These are phyloP conservation scores for Lamprologus lemairii DNA, from an alignment of 2,113 vertebrate species.

Conservation along the genomic window DNA sequence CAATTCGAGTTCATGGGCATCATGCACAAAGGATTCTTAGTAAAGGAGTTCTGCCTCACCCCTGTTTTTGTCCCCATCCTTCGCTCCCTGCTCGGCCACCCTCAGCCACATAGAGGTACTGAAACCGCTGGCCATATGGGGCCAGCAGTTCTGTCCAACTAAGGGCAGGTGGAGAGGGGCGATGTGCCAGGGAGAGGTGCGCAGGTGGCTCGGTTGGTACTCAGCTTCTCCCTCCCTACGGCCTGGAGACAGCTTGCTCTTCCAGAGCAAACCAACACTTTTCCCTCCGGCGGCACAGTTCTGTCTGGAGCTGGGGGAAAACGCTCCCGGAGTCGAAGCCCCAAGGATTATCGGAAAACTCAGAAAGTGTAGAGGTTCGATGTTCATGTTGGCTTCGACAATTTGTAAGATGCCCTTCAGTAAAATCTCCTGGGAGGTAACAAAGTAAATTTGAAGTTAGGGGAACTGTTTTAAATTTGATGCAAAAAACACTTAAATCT, in stretches of 20 bases:
- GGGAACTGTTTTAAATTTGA: background rate
- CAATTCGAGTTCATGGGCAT: background rate
- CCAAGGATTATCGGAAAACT: conserved; percentile 79
- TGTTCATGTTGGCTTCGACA: conserved; percentile 75
- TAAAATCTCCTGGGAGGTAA: conserved; percentile 78
- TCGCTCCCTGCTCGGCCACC: conserved; percentile 56
- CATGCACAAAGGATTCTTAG: background rate
- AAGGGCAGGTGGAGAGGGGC: conserved; percentile 88
- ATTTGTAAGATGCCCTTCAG: conserved; percentile 85
- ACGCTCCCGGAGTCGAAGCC: conserved; percentile 27
- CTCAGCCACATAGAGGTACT: conserved; percentile 88
- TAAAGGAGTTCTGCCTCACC: conserved; percentile 52
- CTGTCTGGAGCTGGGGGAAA: conserved; percentile 65
- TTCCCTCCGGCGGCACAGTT: conserved; percentile 47
- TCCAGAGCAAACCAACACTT: conserved; percentile 60
- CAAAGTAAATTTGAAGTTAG: background rate
- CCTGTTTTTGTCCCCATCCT: conserved; percentile 49
- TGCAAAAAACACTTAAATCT: background rate
- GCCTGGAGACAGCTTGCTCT: conserved; percentile 68
- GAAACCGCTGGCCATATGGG: conserved; percentile 93
- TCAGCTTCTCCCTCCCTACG: conserved; percentile 72
- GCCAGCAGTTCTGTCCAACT: conserved; percentile 95
- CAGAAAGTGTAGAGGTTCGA: conserved; percentile 84
- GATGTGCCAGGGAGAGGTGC: conserved; percentile 86
- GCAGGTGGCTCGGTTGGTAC: conserved; percentile 57